These are phyloP conservation scores for Myripristis jacobus DNA, from an alignment of 2,797 vertebrate species.

Conservation along the genomic window DNA sequence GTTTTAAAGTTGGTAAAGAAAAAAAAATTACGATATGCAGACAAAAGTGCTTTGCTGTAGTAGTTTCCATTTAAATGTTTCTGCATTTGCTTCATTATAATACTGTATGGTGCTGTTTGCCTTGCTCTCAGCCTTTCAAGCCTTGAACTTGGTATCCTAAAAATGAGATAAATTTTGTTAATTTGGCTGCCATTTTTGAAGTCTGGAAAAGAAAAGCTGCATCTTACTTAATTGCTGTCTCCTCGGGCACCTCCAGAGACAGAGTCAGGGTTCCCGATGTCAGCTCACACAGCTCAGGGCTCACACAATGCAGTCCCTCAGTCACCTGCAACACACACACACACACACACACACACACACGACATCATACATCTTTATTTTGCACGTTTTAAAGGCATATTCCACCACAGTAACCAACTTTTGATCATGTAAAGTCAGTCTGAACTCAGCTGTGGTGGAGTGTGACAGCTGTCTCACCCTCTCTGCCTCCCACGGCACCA, in stretches of 20 bases:
- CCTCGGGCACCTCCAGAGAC: slow-evolving; percentile 93
- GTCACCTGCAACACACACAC: slow-evolving; percentile 82
- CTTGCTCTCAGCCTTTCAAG: slow-evolving; percentile 6
- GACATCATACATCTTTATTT: no score
- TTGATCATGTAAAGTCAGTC: not conserved
- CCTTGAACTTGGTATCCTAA: not conserved
- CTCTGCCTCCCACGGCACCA: slow-evolving; percentile 92
- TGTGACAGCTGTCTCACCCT: slow-evolving; percentile 87
- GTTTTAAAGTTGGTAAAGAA: slow-evolving; percentile 13
- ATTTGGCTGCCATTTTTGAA: slow-evolving; percentile 11
- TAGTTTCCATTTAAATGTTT: slow-evolving; percentile 18
- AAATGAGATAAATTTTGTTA: not conserved
- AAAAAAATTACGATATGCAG: not conserved
- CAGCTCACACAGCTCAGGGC: slow-evolving; percentile 90
- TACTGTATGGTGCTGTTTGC: slow-evolving; percentile 2
- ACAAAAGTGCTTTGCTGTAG: slow-evolving; percentile 29
- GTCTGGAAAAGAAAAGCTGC: not conserved
- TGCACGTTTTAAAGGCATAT: not conserved
- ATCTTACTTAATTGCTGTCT: slow-evolving; percentile 95
- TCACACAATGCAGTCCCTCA: slow-evolving; percentile 91
- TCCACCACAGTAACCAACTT: not conserved
- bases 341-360: slow-evolving; percentile 34
- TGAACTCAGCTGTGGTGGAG: slow-evolving; percentile 4
- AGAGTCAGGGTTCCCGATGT: slow-evolving; percentile 89
- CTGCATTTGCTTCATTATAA: slow-evolving; percentile 6